Conservation (phyloP, 2,113 vertebrate genomes). For the Stegostoma tigrinum region DNA sequence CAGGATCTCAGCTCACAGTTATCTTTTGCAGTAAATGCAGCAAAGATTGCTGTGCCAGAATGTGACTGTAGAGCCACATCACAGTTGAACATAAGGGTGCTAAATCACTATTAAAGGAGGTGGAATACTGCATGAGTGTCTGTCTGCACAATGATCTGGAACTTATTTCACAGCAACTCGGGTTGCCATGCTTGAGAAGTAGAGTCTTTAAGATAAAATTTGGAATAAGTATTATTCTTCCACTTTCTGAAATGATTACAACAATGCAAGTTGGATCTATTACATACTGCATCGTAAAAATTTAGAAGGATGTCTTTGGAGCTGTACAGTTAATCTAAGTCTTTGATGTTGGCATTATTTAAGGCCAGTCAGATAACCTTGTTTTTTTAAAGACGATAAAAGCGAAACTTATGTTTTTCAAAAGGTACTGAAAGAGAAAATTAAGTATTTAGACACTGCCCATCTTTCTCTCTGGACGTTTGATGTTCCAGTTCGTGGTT, state of each 20-base stretch:
- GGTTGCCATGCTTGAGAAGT: not conserved
- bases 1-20: too few species aligned
- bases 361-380: not conserved
- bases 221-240: too few species aligned
- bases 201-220: not conserved
- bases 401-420: not conserved
- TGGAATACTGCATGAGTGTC: not conserved
- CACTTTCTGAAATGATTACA: too few species aligned
- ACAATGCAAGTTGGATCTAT: not conserved
- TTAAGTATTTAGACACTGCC: not conserved
- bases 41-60: not conserved
- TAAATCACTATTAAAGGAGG: not conserved
- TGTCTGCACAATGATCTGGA: not conserved
- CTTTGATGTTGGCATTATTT: not conserved
- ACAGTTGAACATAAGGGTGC: too few species aligned
- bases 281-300: not conserved
- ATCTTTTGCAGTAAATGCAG: too few species aligned
- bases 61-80: not conserved
- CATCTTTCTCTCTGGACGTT: not conserved
- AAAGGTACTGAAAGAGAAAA: not conserved
- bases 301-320: not conserved
- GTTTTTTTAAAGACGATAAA: not conserved
- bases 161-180: not conserved
- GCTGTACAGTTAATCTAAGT: not conserved
- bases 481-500: not conserved